These are phyloP conservation scores for Archocentrus centrarchus DNA, from an alignment of 2,113 vertebrate species.

Conservation along the genomic window DNA sequence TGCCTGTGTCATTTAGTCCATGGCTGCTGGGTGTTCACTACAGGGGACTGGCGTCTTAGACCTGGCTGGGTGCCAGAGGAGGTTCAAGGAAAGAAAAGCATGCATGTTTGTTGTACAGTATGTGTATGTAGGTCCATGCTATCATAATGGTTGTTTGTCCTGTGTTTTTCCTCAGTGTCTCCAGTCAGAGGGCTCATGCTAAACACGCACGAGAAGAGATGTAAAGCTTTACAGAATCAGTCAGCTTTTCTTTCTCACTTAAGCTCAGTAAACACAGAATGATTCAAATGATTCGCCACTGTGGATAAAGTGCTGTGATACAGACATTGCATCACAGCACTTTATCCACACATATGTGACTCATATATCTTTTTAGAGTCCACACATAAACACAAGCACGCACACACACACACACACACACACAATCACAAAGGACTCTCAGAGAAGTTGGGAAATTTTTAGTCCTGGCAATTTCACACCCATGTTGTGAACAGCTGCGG, in stretches of 20 bases:
- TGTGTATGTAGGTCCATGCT: background rate
- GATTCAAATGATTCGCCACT: background rate
- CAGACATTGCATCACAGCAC: background rate
- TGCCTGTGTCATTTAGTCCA: slow-evolving; percentile 32
- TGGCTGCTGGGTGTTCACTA: slow-evolving; percentile 33
- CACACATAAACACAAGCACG: background rate
- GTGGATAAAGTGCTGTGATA: no score
- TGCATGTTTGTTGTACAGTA: background rate
- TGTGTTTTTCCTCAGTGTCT: background rate
- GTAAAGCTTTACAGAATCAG: background rate
- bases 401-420: background rate
- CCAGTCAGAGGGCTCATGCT: background rate
- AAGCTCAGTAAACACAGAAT: background rate
- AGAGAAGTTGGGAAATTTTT: slow-evolving; percentile 32
- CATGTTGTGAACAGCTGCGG: slow-evolving; percentile 43
- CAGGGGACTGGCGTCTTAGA: slow-evolving; percentile 37
- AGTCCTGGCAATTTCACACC: slow-evolving; percentile 35
- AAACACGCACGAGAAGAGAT: background rate
- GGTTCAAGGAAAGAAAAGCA: background rate
- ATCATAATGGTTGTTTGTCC: background rate
- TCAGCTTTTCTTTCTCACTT: background rate
- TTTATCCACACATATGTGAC: slow-evolving; percentile 35
- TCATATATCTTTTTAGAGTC: slow-evolving; percentile 21
- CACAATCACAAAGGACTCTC: background rate
- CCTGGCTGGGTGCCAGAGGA: slow-evolving; percentile 32